Evolutionary conservation across 2,888 invertebrate species (phyloP).

Genomic region (Isoperla grammatica): DNA sequence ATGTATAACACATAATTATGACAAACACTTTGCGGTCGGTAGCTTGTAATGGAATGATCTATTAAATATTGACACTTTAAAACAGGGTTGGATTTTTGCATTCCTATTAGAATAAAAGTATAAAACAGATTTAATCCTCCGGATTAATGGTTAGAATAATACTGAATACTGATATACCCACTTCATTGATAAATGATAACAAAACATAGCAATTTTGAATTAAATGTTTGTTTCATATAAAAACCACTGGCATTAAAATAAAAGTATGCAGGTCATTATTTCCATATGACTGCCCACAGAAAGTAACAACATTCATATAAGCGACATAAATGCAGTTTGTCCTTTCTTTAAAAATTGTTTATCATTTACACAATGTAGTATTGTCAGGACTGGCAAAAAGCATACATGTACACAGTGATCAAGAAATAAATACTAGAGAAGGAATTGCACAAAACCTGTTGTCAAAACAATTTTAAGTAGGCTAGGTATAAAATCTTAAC

Average conservation of each 20-base stretch:
- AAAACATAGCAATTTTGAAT: no score
- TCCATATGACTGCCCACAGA: not conserved
- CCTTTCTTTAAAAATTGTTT: not conserved
- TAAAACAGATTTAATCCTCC: constrained; percentile 24
- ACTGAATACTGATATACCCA: constrained; percentile 6
- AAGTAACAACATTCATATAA: not conserved
- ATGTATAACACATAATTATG: constrained; percentile 26
- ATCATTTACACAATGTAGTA: not conserved
- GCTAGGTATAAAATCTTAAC: not conserved
- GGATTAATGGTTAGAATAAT: constrained; percentile 20
- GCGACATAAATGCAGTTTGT: not conserved
- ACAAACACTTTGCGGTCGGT: constrained; percentile 15
- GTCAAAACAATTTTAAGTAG: constrained; percentile 18
- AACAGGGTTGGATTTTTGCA: no score
- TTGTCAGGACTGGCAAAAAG: constrained; percentile 10
- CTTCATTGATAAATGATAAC: no score
- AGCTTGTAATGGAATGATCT: constrained; percentile 11
- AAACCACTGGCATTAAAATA: not conserved
- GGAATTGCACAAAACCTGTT: constrained; percentile 31
- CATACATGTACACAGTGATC: constrained; percentile 15
- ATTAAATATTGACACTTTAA: not conserved
- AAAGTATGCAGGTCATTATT: not conserved
- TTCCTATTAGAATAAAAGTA: no score
- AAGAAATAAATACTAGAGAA: constrained; percentile 32
- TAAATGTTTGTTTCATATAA: not conserved